Evolutionary conservation across 1,140 invertebrate genomes (phyloP), one percentile per base, ranked within the genome.

Genomic region (Paracyclopina nana): DNA sequence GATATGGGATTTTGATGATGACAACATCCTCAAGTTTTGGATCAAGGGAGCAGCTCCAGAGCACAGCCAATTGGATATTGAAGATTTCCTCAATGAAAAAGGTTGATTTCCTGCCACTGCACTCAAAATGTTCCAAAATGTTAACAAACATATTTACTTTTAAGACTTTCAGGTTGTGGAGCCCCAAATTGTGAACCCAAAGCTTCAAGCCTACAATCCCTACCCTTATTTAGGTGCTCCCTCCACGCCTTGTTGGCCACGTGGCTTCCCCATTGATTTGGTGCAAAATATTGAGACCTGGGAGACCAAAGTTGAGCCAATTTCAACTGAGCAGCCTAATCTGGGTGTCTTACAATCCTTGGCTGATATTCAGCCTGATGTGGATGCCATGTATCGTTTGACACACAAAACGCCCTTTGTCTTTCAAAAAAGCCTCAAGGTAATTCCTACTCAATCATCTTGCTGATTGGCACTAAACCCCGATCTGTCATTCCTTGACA

Each of bases 11-110:
- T 48, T 29, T 27, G 45, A 48, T 29, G 45, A 48, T 18, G 45
- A 48, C 45, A 48, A 48, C 45, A 28, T 48, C 14, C 27, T 26
- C 45, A 48, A 48, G n/a, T 48, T 48, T 48, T 48, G 45, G 45
- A 11, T 48, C 14, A 3, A 3, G 3, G 45, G 9, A 38, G 34
- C 34, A n/a, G 14, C 34, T 38, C 34, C 34, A 16, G 34, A 38
- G 5, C 34, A n/a, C n/a, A n/a, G n/a, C 5, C 20, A 5, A 2
- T 9, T 38, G 3, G 34, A 38, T 2, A 38, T 38, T 38, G 34
- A 38, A 38, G 8, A n/a, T 8, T 38, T 16, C 20, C n/a, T 38
- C 34, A 38, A 20, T 8, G 20, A 9, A 8, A 31, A 9, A 31
- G 8, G 29, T 31, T 31, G 8, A 31, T 9, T 9, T 9, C 8